Base-by-base conservation (phyloP, 2,888 invertebrate species). In the Chymomyza fuscimana region DNA sequence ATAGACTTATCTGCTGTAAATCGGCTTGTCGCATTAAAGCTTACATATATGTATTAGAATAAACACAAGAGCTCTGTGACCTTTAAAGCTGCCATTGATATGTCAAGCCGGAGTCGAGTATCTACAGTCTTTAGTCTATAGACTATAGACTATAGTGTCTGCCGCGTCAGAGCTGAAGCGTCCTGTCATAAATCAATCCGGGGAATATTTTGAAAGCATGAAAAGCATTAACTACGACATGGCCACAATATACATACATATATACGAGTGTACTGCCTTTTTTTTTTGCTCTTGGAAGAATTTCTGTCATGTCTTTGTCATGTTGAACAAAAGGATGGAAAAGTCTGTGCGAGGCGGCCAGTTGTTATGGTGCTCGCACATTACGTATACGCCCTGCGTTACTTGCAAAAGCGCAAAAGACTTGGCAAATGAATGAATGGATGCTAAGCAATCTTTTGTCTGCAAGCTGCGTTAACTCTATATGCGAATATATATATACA, bases 301-400 rank as follows among this genome's bases (percentile, higher is more conserved):
- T 59, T 40, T 50, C 85, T 88, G 86, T 81, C 88, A 86, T 86
- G 86, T 88, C 87, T 82, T 88, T 86, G 86, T 86, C 85, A 86
- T 88, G 86, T 82, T 81, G 85, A 81, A 88, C 86, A 86, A 88
- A 86, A 81, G 81, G 52, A 50, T 4, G 12, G 25, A 32, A 52
- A 10, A 15, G 54, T 52, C 70, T 65, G 67, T 66, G 58, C 58
- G 22, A 25, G 19, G 52, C 63, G 16, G 63, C 72, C 68, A 70
- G 63, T 61, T 61, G 73, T 67, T 72, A 67, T 72, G 72, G 73
- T 70, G 63, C 63, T 67, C 58, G 22, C 70, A 74, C 67, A 77
- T 85, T 78, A 73, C 82, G 82, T 76, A 87, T 87, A 86, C 81
- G 84, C 81, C 80, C 69, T 60, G 67, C 74, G 72, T 70, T 65